Conservation (phyloP, 2,888 invertebrate species). For the Clivina fossor region DNA sequence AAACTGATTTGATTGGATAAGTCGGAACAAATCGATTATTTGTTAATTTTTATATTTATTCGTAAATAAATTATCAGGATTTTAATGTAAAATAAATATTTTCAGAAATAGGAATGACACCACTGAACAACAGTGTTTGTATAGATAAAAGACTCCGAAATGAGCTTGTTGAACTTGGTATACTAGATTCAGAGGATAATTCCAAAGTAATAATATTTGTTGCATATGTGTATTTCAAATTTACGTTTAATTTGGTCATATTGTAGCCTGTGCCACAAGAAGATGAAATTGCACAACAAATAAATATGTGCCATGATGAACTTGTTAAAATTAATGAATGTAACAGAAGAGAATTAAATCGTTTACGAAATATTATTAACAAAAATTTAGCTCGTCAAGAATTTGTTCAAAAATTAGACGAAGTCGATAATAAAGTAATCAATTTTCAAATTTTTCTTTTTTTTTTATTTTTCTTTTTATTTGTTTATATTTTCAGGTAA, state of each 20-base stretch:
- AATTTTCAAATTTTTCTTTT: background rate
- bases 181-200: conserved; percentile 70
- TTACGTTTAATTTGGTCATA: no score
- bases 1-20: no score
- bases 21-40: no score
- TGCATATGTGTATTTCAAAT: no score
- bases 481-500: conserved; percentile 53
- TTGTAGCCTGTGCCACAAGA: no score
- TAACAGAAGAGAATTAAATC: conserved; percentile 73
- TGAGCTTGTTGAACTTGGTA: conserved; percentile 85
- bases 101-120: conserved; percentile 18
- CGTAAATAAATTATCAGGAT: no score
- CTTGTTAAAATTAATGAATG: conserved; percentile 75
- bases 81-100: no score
- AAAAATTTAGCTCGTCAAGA: conserved; percentile 50
- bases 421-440: conserved; percentile 49
- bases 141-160: conserved; percentile 82
- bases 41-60: no score
- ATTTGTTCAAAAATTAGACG: conserved; percentile 49
- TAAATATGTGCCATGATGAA: conserved; percentile 85
- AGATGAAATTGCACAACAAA: conserved; percentile 86
- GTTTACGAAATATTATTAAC: conserved; percentile 38
- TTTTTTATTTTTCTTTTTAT: background rate
- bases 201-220: conserved; percentile 57
- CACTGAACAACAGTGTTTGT: conserved; percentile 60